Evolutionary conservation across 2,888 invertebrate genomes (phyloP).

Genomic region (Rugalucina vietnamica): DNA sequence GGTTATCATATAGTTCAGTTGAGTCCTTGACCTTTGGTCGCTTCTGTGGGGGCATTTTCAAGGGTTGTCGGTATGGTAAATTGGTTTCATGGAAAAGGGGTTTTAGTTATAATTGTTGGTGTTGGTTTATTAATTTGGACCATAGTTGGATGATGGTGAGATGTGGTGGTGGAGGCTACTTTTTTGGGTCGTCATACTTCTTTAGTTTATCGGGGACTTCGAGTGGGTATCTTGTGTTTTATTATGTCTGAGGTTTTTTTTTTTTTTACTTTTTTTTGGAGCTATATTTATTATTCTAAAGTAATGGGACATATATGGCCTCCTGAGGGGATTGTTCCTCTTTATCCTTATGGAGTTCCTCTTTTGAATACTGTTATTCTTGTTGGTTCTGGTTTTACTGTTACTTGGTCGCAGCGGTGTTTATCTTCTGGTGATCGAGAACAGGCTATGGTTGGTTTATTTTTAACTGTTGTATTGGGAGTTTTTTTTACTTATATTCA

Average conservation of each 20-base stretch:
- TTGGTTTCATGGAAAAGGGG: neutral
- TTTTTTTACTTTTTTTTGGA: neutral
- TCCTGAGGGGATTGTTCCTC: conserved; percentile 87
- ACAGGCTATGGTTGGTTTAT: conserved; percentile 85
- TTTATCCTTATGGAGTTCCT: conserved; percentile 90
- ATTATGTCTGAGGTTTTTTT: neutral
- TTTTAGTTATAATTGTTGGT: neutral
- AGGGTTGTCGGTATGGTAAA: neutral
- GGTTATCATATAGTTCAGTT: neutral
- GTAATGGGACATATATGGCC: conserved; percentile 85
- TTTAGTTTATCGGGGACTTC: neutral
- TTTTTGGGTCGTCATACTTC: conserved; percentile 67
- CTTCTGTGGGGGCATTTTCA: neutral
- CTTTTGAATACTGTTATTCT: conserved; percentile 90
- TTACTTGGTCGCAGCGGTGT: conserved; percentile 88
- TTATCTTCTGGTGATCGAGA: conserved; percentile 85
- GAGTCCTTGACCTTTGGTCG: neutral
- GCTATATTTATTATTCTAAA: neutral
- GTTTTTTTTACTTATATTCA: conserved; percentile 89
- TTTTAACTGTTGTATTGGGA: conserved; percentile 87
- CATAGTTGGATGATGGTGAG: neutral
- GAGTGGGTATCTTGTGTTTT: neutral
- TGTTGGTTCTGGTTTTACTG: conserved; percentile 89
- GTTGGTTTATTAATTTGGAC: neutral
- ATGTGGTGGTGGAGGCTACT: neutral